Evolutionary conservation across 53 echinoderm and acorn worm species (phyloP).

Genomic region (Antedon mediterranea): DNA sequence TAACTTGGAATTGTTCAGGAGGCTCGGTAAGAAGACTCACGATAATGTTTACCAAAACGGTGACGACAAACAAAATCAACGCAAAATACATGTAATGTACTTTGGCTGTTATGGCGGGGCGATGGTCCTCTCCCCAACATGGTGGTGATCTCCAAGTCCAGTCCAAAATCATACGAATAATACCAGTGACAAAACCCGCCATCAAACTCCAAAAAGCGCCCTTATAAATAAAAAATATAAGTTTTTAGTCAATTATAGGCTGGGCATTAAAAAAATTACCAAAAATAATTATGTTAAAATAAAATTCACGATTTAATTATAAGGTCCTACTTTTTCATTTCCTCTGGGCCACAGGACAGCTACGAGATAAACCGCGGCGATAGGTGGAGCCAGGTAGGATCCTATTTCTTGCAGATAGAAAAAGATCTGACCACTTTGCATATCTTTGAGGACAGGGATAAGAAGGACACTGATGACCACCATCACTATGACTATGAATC

Average conservation of each 20-base stretch:
- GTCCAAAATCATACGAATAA: constrained; percentile 54
- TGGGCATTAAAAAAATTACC: too few relatives aligned
- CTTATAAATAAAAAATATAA: constrained; percentile 8
- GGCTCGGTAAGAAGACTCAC: constrained; percentile 54
- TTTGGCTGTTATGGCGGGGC: constrained; percentile 46
- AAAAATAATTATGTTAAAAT: too few relatives aligned
- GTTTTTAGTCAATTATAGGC: too few relatives aligned
- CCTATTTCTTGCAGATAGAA: constrained; percentile 88
- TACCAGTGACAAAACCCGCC: constrained; percentile 57
- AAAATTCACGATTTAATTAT: too few relatives aligned
- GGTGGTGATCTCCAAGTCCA: constrained; percentile 48
- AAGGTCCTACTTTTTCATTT: constrained; percentile 79
- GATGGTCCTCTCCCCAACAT: constrained; percentile 47
- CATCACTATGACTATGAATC: constrained; percentile 57
- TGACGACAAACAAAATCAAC: constrained; percentile 62
- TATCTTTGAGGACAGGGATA: constrained; percentile 62
- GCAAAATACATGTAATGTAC: constrained; percentile 97
- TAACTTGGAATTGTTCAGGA: constrained; percentile 27
- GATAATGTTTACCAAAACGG: constrained; percentile 50
- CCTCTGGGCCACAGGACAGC: constrained; percentile 70
- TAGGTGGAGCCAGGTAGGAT: constrained; percentile 70
- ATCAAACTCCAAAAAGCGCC: constrained; percentile 64
- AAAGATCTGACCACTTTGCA: constrained; percentile 74
- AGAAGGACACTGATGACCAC: constrained; percentile 48
- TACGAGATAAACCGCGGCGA: constrained; percentile 67